Evolutionary conservation across 2,888 invertebrate species (phyloP).

Genomic region (Cryptus viduatorius): DNA sequence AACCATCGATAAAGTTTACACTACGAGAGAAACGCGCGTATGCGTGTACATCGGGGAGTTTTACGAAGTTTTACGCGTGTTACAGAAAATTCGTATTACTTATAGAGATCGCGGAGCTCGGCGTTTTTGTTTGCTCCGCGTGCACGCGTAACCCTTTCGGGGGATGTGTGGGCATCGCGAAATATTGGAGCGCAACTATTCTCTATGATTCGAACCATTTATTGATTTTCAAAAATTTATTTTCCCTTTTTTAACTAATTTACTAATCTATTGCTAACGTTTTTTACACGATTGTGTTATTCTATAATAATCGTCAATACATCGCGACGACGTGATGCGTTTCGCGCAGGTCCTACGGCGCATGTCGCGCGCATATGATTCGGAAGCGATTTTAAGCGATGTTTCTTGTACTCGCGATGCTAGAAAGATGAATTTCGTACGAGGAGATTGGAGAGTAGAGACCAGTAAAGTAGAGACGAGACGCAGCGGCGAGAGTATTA

Average conservation of each 20-base stretch:
- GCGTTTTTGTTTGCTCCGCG: conserved; percentile 46
- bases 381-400: no score
- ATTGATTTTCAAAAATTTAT: no score
- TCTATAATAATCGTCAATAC: no score
- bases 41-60: conserved; percentile 16
- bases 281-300: no score
- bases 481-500: conserved; percentile 18
- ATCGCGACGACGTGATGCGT: no score
- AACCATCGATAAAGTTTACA: neutral
- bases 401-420: no score
- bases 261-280: no score
- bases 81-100: conserved; percentile 46
- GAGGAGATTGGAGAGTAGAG: neutral
- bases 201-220: conserved; percentile 4
- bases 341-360: no score
- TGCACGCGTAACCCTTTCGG: conserved; percentile 35
- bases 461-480: conserved; percentile 45
- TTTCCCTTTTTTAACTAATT: no score
- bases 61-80: conserved; percentile 33
- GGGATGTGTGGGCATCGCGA: neutral
- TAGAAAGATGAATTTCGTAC: neutral
- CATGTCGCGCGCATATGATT: no score
- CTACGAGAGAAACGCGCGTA: neutral
- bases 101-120: conserved; percentile 39
- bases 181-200: neutral